A percentile compares a stretch with the other conserved stretches of the same genome.
Conservation (phyloP, 1,140 invertebrate genomes). For the Brachionus angularis region DNA sequence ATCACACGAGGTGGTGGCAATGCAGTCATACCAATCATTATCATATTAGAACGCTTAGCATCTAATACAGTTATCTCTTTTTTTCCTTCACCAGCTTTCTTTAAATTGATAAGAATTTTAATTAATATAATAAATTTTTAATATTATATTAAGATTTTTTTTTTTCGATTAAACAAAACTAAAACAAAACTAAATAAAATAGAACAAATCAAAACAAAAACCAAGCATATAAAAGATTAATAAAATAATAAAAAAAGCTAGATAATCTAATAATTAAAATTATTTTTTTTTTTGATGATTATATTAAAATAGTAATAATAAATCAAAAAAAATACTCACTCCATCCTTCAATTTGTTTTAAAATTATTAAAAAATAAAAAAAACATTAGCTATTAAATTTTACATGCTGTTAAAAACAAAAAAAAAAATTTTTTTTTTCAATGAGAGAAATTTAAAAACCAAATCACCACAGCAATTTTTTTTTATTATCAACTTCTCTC, state of each 20-base stretch:
- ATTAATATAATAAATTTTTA: background rate
- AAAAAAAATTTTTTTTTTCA: no score
- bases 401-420: no score
- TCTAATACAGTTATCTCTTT: slow-evolving; percentile 94
- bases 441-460: background rate
- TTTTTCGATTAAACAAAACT: background rate
- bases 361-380: slow-evolving; percentile 21
- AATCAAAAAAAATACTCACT: slow-evolving; percentile 35
- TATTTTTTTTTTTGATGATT: no score
- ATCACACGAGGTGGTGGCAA: slow-evolving; percentile 88
- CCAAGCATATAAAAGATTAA: background rate
- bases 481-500: background rate
- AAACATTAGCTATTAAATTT: background rate
- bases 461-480: background rate
- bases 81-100: slow-evolving; percentile 88
- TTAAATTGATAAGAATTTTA: slow-evolving; percentile 45
- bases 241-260: slow-evolving; percentile 19
- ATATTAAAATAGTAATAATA: background rate
- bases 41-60: slow-evolving; percentile 94
- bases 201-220: background rate
- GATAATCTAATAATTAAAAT: background rate
- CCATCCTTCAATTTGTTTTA: background rate
- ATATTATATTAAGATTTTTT: no score
- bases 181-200: background rate
- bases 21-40: slow-evolving; percentile 99